Conservation (phyloP, 2,113 vertebrate genomes). For the Andinoacara biseriatus region DNA sequence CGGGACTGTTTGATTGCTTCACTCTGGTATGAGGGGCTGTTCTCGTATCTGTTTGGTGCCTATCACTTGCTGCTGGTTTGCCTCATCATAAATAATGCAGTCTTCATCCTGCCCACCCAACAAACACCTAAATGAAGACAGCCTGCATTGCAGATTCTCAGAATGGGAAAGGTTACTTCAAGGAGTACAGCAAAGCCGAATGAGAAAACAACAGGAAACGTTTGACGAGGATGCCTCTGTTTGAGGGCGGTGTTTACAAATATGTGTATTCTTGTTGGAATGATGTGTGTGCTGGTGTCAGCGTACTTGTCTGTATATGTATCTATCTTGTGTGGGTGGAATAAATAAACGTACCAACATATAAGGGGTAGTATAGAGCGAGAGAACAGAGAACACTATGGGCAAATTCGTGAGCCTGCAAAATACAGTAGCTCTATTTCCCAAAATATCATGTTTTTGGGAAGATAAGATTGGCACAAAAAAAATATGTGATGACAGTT, state of each 20-base stretch:
- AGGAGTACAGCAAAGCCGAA: conserved; percentile 50
- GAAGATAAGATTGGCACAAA: conserved; percentile 57
- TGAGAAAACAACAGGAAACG: conserved; percentile 48
- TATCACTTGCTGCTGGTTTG: conserved; percentile 65
- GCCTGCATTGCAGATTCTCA: conserved; percentile 68
- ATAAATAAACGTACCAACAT: conserved; percentile 50
- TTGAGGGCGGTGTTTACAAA: conserved; percentile 62
- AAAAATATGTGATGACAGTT: conserved; percentile 62
- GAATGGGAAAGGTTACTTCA: conserved; percentile 74
- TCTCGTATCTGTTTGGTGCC: conserved; percentile 65
- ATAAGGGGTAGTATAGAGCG: conserved; percentile 37
- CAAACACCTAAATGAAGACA: conserved; percentile 72
- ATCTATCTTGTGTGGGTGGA: conserved; percentile 50
- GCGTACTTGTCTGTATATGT: conserved; percentile 39
- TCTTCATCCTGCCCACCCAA: conserved; percentile 63
- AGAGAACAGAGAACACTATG: conserved; percentile 37
- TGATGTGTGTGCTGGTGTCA: conserved; percentile 27
- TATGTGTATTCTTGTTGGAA: conserved; percentile 53
- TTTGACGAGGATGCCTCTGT: conserved; percentile 47
- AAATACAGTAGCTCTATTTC: conserved; percentile 64
- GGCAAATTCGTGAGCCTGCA: conserved; percentile 42
- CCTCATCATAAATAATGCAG: conserved; percentile 79
- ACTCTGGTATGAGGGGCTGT: conserved; percentile 46
- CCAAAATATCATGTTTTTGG: conserved; percentile 59
- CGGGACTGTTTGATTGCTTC: conserved; percentile 65